Base-by-base conservation (phyloP, 2,888 invertebrate species). In the Eilema depressum region DNA sequence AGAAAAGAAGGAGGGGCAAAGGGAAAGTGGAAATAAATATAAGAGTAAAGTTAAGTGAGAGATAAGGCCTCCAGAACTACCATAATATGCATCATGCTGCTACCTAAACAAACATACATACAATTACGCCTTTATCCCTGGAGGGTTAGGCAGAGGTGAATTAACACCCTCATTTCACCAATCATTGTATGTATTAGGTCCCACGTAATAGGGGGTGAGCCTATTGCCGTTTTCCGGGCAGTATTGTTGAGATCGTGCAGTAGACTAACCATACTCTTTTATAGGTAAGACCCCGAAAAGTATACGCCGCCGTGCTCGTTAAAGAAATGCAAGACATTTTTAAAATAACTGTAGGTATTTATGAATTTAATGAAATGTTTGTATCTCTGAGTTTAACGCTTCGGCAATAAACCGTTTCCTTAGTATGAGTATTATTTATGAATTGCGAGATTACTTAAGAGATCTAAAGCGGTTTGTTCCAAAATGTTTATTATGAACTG, bases 401-500 rank as follows among this genome's bases (percentile, higher is more conserved):
- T 57, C 37, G 28, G 63, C 10, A 37, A 63, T 68, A 41, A 68
- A 57, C 68, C 14, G 37, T 57, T 63, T 68, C 62, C 63, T 68
- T 56, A 56, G 33, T 56, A 37, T 33, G 23, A 53, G 53, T 53
- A 53, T 53, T 41, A 66, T 60, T 66, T 66, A 66, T 60, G 33
- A 60, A 60, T 66, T 33, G 28, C 28, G 41, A 33, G 41, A 28
- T 63, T 47, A 28, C 3, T n/a, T 60, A 66, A 37, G n/a, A 60
- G 26, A 41, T 60, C 28, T 28, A 25, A 66, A 20, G 17, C 57
- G 26, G 37, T 66, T 28, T 26, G 26, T 28, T 60, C 26, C 12
- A 28, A 59, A 33, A 57, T 57, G 37, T 57, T 23, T 66, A 59
- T 37, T 53, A 25, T n/a, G 23, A 23, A 33, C 23, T 37, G 14